These are phyloP conservation scores for Spodoptera frugiperda DNA, from an alignment of 1,140 invertebrate genomes.

Conservation along the genomic window DNA sequence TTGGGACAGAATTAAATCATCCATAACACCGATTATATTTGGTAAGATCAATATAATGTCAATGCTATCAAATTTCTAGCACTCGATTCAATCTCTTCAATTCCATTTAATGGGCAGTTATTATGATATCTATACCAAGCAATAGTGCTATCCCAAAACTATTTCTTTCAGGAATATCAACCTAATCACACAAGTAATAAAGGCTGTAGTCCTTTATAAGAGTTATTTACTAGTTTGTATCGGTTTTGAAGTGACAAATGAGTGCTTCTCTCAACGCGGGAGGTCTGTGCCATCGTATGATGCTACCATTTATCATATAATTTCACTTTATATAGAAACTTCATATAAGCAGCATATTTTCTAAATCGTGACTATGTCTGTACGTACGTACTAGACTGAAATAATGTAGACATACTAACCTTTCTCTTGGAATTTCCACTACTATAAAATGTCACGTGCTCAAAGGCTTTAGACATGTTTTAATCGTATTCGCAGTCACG, in stretches of 20 bases:
- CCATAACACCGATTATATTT: slow-evolving; percentile 1
- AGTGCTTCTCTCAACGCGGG: slow-evolving; percentile 59
- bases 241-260: slow-evolving; percentile 69
- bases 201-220: not conserved
- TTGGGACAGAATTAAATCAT: slow-evolving; percentile 15
- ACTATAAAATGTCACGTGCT: slow-evolving; percentile 52
- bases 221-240: slow-evolving; percentile 11
- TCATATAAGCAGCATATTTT: slow-evolving; percentile 60
- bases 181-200: slow-evolving; percentile 18
- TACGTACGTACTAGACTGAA: slow-evolving; percentile 55
- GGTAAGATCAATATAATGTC: slow-evolving; percentile 3
- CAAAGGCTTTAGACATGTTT: slow-evolving; percentile 36
- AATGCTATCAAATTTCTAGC: slow-evolving; percentile 39
- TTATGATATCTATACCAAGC: slow-evolving; percentile 20
- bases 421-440: slow-evolving; percentile 63
- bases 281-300: slow-evolving; percentile 66
- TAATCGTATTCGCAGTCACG: slow-evolving; percentile 50
- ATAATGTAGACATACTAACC: slow-evolving; percentile 58
- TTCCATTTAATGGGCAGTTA: slow-evolving; percentile 51
- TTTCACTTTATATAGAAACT: slow-evolving; percentile 66
- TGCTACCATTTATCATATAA: slow-evolving; percentile 68
- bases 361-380: slow-evolving; percentile 71
- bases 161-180: slow-evolving; percentile 10
- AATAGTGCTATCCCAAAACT: not conserved
- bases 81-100: slow-evolving; percentile 48